Evolutionary conservation across 2,888 invertebrate species (phyloP).

Genomic region (Hedya salicella): DNA sequence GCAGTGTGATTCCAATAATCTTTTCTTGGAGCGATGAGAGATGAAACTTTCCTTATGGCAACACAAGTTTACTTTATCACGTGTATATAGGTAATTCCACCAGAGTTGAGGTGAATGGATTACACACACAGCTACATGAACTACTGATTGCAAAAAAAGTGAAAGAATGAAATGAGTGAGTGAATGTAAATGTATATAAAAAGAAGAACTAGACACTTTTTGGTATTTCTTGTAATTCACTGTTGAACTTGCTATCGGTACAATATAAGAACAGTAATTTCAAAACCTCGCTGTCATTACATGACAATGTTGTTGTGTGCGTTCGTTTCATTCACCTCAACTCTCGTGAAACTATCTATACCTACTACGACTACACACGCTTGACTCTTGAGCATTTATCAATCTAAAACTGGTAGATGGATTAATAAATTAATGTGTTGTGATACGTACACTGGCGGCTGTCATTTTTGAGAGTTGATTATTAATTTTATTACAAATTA

Average conservation of each 20-base stretch:
- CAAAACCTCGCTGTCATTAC: too few species aligned
- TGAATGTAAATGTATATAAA: too few species aligned
- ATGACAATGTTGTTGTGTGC: too few species aligned
- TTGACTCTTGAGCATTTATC: background rate
- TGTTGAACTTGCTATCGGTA: too few species aligned
- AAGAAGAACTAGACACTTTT: too few species aligned
- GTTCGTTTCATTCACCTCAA: too few species aligned
- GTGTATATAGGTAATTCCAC: background rate
- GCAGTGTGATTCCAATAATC: conserved; percentile 3
- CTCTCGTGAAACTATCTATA: too few species aligned
- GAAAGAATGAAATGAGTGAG: too few species aligned
- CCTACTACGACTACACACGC: background rate
- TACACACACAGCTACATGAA: background rate
- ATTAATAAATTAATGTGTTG: background rate
- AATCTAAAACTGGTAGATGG: conserved; percentile 2
- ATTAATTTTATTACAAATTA: conserved; percentile 4
- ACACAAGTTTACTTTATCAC: background rate
- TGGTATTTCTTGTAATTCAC: too few species aligned
- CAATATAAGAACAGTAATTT: too few species aligned
- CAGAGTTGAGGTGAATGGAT: background rate
- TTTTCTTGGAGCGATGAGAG: conserved; percentile 3
- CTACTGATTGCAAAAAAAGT: too few species aligned
- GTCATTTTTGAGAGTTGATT: background rate
- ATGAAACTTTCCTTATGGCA: conserved; percentile 2
- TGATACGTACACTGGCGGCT: background rate